These are phyloP conservation scores for Hycleus phaleratus DNA, from an alignment of 1,140 invertebrate genomes.

Conservation along the genomic window DNA sequence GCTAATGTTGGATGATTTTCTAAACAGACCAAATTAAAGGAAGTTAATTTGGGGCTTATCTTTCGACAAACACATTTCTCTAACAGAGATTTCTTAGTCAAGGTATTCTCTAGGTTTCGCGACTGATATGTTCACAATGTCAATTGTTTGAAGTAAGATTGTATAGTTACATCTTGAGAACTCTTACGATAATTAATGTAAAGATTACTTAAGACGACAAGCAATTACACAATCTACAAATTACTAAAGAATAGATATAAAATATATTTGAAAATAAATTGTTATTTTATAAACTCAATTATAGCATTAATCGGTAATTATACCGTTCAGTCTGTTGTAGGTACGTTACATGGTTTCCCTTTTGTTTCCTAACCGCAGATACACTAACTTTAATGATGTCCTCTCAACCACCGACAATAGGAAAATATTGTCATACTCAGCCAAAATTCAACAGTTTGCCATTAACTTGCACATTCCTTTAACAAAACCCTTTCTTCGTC, in stretches of 20 bases:
- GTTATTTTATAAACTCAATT: slow-evolving; percentile 7
- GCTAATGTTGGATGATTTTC: slow-evolving; percentile 30
- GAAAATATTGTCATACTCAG: slow-evolving; percentile 13
- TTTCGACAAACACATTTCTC: slow-evolving; percentile 30
- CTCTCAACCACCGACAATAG: slow-evolving; percentile 6
- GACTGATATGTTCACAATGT: slow-evolving; percentile 31
- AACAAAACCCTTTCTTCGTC: slow-evolving; percentile 9
- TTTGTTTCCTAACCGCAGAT: slow-evolving; percentile 9
- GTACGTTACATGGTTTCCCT: slow-evolving; percentile 5
- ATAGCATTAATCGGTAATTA: slow-evolving; percentile 8
- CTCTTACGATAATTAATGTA: slow-evolving; percentile 12
- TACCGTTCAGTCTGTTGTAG: slow-evolving; percentile 4
- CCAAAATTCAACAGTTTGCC: slow-evolving; percentile 13
- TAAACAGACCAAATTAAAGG: slow-evolving; percentile 31
- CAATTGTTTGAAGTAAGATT: slow-evolving; percentile 26
- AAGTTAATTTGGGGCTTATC: slow-evolving; percentile 37
- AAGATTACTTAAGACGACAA: slow-evolving; percentile 4
- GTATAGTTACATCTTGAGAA: slow-evolving; percentile 9
- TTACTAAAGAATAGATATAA: not conserved
- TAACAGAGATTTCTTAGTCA: slow-evolving; percentile 19
- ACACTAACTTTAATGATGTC: slow-evolving; percentile 15
- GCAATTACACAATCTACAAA: not conserved
- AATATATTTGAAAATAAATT: not conserved
- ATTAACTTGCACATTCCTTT: slow-evolving; percentile 14
- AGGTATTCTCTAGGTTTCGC: slow-evolving; percentile 15